These are phyloP conservation scores for Thecocarcelia acutangulata DNA, from an alignment of 2,888 invertebrate genomes.

Conservation along the genomic window DNA sequence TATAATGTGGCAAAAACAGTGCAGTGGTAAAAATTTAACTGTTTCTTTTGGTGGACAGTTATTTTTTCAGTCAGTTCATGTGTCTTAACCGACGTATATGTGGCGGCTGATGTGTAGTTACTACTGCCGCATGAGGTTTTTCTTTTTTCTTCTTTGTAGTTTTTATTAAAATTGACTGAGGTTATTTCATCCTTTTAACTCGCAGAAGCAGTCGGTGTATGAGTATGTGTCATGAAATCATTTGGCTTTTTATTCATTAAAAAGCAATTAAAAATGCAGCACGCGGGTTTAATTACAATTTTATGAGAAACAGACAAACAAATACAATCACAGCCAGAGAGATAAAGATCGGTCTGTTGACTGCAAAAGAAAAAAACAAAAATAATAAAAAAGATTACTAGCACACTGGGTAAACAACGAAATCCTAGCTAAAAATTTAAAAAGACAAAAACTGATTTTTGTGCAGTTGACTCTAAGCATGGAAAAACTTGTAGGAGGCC, in stretches of 20 bases:
- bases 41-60: too few relatives aligned
- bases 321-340: slow-evolving; percentile 37
- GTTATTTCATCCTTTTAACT: slow-evolving; percentile 7
- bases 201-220: slow-evolving; percentile 10
- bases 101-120: slow-evolving; percentile 58
- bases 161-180: not conserved
- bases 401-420: slow-evolving; percentile 21
- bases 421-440: slow-evolving; percentile 16
- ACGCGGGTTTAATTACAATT: slow-evolving; percentile 78
- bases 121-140: slow-evolving; percentile 57
- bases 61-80: not conserved
- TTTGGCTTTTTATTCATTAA: slow-evolving; percentile 76
- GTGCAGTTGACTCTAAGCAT: not conserved
- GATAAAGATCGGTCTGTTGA: slow-evolving; percentile 23
- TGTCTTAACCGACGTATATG: slow-evolving; percentile 42
- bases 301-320: slow-evolving; percentile 70
- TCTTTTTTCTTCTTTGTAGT: not conserved
- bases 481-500: not conserved
- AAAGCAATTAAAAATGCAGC: slow-evolving; percentile 77
- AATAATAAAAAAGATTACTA: not conserved
- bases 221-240: slow-evolving; percentile 55
- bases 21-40: too few relatives aligned
- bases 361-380: not conserved
- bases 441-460: slow-evolving; percentile 18
- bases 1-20: too few relatives aligned